A percentile compares a stretch with the other conserved stretches of the same genome.
Evolutionary conservation across 1,140 invertebrate genomes (phyloP).

Genomic region (Holcopasites calliopsidis): DNA sequence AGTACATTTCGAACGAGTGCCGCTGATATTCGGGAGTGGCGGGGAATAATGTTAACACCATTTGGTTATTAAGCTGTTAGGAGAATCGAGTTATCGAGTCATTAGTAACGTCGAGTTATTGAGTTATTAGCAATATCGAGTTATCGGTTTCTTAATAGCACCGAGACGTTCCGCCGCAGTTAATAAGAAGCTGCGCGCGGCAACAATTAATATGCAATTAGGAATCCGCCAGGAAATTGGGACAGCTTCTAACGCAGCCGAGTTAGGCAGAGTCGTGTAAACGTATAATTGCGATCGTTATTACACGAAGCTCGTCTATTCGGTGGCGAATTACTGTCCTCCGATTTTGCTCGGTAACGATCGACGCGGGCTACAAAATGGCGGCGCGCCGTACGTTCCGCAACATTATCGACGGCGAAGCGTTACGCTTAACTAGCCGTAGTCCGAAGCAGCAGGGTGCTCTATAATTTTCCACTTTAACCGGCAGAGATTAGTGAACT

Average conservation of each 20-base stretch:
- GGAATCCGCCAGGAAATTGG: background rate
- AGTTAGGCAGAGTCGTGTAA: background rate
- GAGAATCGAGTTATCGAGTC: constrained; percentile 17
- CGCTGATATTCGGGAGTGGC: background rate
- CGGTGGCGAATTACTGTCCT: background rate
- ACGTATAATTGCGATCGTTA: background rate
- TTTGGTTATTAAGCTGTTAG: background rate
- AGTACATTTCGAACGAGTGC: background rate
- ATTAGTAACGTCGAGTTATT: constrained; percentile 10
- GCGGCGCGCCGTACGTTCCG: background rate
- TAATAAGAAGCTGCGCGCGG: background rate
- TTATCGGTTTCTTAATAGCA: constrained; percentile 30
- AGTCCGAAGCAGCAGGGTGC: background rate
- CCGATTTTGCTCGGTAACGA: background rate
- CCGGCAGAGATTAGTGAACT: background rate
- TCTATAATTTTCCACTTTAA: background rate
- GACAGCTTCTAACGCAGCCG: background rate
- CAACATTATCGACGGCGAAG: background rate
- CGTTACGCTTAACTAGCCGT: background rate
- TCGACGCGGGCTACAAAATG: background rate
- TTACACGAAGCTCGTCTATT: background rate
- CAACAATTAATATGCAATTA: background rate
- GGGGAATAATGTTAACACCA: background rate
- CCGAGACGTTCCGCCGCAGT: background rate
- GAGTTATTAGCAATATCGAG: constrained; percentile 8